Evolutionary conservation across 2,888 invertebrate species (phyloP), one percentile per base, ranked within the genome.

Genomic region (Hirtodrosophila duncani): DNA sequence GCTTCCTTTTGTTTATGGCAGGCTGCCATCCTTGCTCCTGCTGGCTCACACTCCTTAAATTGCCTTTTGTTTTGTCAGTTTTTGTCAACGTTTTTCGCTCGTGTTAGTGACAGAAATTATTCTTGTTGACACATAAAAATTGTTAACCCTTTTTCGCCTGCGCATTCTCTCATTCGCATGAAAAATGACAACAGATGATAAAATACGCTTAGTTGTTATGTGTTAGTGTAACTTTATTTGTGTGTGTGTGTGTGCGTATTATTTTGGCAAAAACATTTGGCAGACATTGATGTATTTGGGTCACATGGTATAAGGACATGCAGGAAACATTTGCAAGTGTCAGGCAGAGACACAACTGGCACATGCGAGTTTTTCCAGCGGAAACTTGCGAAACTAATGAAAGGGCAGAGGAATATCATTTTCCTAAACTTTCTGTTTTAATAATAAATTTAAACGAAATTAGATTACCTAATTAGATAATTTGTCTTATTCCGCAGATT

Each of bases 121-220:
- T 72, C 72, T 72, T 72, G 77, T 77, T 72, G 72, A 72, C 72
- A 72, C 69, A 72, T 72, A 72, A 72, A 72, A 72, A 72, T 77
- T 61, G 67, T 77, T 62, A 57, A 72, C 72, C 72, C 72, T 72
- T 71, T 70, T 68, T 53, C n/a, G n/a, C n/a, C n/a, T n/a, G n/a
- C n/a, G n/a, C n/a, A n/a, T n/a, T 39, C 30, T 23, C 33, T 6
- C 37, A 31, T 9, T 9, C 21, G 13, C 16, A 58, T 69, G 72
- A 72, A 61, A 72, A 77, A 72, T 72, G 72, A 72, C 69, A 72
- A 58, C 55, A 62, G 62, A 77, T 72, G 69, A 77, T 60, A 59
- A 62, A 72, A 77, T 51, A 53, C 53, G 65, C 33, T 45, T 49
- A 58, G 61, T 48, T 61, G 31, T 43, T 29, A 26, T 10, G 3